These are phyloP conservation scores for Poeciliopsis gracilis DNA, from an alignment of 2,797 vertebrate species.

Conservation along the genomic window DNA sequence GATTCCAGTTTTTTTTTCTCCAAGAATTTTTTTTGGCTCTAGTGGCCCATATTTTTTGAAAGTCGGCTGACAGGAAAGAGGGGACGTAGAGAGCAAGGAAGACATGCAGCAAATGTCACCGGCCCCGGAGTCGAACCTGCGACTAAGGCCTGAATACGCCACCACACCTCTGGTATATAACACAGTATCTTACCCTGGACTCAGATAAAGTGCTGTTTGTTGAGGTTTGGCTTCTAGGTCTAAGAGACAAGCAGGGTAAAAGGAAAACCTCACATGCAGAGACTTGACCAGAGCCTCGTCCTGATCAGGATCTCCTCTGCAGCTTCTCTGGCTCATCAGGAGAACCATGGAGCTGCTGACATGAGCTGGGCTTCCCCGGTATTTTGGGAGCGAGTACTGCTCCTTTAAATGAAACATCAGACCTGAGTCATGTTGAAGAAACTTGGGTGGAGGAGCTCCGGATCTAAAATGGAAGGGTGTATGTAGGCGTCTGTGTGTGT, in stretches of 20 bases:
- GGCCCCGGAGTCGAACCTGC: no score
- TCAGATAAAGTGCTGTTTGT: not conserved
- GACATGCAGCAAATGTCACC: no score
- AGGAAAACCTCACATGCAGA: not conserved
- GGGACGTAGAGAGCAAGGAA: no score
- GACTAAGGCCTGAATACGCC: no score
- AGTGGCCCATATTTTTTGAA: no score
- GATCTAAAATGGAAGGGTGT: conserved; percentile 62
- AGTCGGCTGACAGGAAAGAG: no score
- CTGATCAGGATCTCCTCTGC: not conserved
- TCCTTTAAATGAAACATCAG: conserved; percentile 60
- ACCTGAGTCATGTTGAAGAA: conserved; percentile 66
- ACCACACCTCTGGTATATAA: no score
- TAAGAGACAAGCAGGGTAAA: not conserved
- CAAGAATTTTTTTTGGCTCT: no score
- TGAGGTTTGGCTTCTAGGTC: not conserved
- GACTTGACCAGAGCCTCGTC: not conserved
- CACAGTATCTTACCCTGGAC: not conserved
- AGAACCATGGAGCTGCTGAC: not conserved
- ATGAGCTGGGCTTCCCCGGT: not conserved
- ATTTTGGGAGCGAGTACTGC: conserved; percentile 18
- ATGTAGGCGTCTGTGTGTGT: conserved; percentile 24
- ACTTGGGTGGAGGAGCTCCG: conserved; percentile 51
- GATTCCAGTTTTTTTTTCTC: no score
- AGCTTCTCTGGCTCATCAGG: not conserved